phyloP scores from a whole-genome alignment of 2,888 invertebrate species.

The Agrotis puta region DNA sequence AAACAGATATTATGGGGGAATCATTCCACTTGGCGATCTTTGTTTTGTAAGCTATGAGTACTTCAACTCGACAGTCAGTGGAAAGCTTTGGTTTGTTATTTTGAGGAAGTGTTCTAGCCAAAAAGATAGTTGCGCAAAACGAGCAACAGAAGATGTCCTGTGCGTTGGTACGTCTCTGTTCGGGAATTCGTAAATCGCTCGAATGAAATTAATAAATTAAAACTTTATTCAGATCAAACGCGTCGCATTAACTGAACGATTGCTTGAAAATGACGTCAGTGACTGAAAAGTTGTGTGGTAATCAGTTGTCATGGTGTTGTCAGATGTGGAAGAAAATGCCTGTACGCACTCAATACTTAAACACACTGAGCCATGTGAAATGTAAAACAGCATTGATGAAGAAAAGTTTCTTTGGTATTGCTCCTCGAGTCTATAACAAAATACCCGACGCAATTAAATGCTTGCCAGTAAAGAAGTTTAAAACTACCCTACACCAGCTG shows the following conservation, averaged over 20 bases:
- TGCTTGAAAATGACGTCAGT: not conserved
- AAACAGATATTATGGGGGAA: conserved; percentile 61
- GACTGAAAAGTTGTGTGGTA: no score
- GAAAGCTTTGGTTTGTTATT: conserved; percentile 30
- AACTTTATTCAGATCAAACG: no score
- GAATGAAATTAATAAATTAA: not conserved
- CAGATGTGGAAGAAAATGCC: no score
- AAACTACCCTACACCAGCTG: no score
- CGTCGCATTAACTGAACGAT: not conserved
- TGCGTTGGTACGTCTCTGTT: not conserved
- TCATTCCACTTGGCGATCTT: conserved; percentile 42
- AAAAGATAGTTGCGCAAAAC: not conserved
- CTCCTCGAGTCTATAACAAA: no score
- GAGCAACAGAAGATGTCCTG: not conserved
- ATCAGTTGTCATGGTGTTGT: no score
- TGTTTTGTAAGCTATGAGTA: conserved; percentile 49
- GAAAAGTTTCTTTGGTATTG: no score
- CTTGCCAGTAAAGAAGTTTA: no score
- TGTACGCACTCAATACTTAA: no score
- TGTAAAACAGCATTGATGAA: no score
- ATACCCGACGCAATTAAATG: no score
- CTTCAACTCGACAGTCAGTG: conserved; percentile 17
- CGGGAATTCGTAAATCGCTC: not conserved
- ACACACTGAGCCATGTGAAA: no score
- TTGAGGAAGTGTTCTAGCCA: not conserved